Base-by-base conservation (phyloP, 2,888 invertebrate genomes). In the Myathropa florea region DNA sequence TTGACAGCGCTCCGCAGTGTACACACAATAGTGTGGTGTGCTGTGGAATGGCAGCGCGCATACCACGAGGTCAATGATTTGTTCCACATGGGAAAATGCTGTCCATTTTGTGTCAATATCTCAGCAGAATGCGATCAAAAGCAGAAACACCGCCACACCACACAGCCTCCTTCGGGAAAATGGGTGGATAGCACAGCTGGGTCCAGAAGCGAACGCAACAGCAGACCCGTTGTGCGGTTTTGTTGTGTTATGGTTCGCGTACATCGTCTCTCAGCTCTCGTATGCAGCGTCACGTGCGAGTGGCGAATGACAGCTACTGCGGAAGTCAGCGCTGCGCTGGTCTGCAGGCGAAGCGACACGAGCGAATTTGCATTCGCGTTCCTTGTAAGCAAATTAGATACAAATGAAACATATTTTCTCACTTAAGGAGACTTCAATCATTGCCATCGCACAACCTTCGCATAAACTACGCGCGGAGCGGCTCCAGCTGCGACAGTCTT, bases 11-110 rank as follows among this genome's bases (percentile, higher is more conserved):
- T 39, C 73, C 70, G 70, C 77, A 85, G 53, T 64, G 26, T 68
- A 71, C 60, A 70, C 65, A 70, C 30, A 81, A 65, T 79, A 59
- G 79, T 57, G 39, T 75, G 12, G 18, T 80, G 39, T 60, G 70
- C 65, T 61, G 36, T 14, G 23, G 4, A 26, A 12, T 21, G n/a
- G 21, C 26, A 18, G 65, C 53, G 65, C 53, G 67, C 77, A 79
- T 85, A 73, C 85, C 82, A 68, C 68, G 82, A 77, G 78, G 64
- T 83, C 75, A 86, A 75, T 75, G 78, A 83, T 86, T 86, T 75
- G 83, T 86, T 86, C 86, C 86, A 86, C 86, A 86, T 86, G 86
- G 83, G 83, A 86, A 86, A 86, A 75, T 75, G 78, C 86, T 86
- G 86, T 86, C 86, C 83, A 83, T 86, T 83, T 83, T 79, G 55